Evolutionary conservation across 2,888 invertebrate species (phyloP).

Genomic region (Leptothorax acervorum): DNA sequence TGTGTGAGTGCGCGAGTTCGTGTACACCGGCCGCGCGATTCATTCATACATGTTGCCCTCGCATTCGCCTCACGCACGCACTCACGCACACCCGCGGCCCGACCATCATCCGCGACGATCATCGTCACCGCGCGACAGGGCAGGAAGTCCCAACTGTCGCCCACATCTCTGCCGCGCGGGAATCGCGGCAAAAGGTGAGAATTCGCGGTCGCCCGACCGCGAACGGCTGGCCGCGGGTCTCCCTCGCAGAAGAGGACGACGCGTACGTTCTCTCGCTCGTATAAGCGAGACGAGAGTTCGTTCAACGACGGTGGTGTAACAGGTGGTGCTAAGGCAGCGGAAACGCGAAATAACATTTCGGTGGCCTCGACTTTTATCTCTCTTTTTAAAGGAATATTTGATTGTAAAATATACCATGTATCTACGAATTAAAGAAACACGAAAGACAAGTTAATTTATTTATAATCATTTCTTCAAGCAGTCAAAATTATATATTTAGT

Average conservation of each 20-base stretch:
- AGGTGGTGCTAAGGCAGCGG: not conserved
- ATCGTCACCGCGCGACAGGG: constrained; percentile 48
- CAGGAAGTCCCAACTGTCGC: constrained; percentile 71
- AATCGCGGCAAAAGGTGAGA: constrained; percentile 61
- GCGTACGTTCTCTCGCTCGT: not conserved
- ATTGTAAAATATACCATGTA: not conserved
- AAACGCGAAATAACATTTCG: not conserved
- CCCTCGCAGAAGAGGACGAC: not conserved
- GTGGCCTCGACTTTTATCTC: not conserved
- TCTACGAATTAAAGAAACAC: not conserved
- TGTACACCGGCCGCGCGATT: constrained; percentile 4
- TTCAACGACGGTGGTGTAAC: not conserved
- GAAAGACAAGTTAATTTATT: not conserved
- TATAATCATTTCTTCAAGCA: not conserved
- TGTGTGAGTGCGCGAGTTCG: constrained; percentile 15
- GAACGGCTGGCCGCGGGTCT: not conserved
- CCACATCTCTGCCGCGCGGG: constrained; percentile 40
- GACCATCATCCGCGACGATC: constrained; percentile 65
- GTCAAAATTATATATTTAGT: not conserved
- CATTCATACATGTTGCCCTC: constrained; percentile 62
- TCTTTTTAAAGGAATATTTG: not conserved
- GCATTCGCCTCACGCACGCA: constrained; percentile 17
- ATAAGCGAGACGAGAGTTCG: not conserved
- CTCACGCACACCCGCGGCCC: constrained; percentile 46
- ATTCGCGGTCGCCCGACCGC: constrained; percentile 47